Evolutionary conservation across 2,888 invertebrate species (phyloP).

Genomic region (Pseudoips prasinana): DNA sequence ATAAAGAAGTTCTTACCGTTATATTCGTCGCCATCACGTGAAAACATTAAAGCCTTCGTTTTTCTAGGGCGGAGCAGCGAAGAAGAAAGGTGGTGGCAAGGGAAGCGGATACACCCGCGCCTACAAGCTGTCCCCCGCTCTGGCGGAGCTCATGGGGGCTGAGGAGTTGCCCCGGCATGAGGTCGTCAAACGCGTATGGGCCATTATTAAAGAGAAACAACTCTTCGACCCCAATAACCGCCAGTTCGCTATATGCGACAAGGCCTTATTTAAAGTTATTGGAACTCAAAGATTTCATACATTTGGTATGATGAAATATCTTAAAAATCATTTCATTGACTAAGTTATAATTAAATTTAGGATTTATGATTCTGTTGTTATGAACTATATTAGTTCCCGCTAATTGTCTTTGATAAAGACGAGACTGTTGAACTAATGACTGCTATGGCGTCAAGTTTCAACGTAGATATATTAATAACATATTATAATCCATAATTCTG

Average conservation of each 20-base stretch:
- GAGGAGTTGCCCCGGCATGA: constrained; percentile 93
- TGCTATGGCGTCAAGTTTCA: too few relatives aligned
- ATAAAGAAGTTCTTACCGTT: too few relatives aligned
- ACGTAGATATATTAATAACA: too few relatives aligned
- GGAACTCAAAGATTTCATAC: constrained; percentile 96
- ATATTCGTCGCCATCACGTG: too few relatives aligned
- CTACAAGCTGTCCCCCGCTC: constrained; percentile 91
- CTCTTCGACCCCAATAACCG: constrained; percentile 96
- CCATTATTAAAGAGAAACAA: constrained; percentile 93
- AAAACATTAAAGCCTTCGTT: too few relatives aligned
- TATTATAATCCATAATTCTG: too few relatives aligned
- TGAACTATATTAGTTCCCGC: too few relatives aligned
- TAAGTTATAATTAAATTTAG: too few relatives aligned
- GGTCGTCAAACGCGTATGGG: constrained; percentile 94
- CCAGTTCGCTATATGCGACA: constrained; percentile 97
- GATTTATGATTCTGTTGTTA: too few relatives aligned
- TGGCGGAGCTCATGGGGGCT: constrained; percentile 92
- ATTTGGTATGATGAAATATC: constrained; percentile 98
- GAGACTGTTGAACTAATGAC: too few relatives aligned
- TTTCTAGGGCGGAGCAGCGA: neutral
- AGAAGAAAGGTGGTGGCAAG: constrained; percentile 16
- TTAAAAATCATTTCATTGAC: constrained; percentile 91
- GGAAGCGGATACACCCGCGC: constrained; percentile 91
- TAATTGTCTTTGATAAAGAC: too few relatives aligned
- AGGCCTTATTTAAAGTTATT: constrained; percentile 93